These are phyloP conservation scores for Pomacea canaliculata DNA, from an alignment of 2,888 invertebrate genomes.

Conservation along the genomic window DNA sequence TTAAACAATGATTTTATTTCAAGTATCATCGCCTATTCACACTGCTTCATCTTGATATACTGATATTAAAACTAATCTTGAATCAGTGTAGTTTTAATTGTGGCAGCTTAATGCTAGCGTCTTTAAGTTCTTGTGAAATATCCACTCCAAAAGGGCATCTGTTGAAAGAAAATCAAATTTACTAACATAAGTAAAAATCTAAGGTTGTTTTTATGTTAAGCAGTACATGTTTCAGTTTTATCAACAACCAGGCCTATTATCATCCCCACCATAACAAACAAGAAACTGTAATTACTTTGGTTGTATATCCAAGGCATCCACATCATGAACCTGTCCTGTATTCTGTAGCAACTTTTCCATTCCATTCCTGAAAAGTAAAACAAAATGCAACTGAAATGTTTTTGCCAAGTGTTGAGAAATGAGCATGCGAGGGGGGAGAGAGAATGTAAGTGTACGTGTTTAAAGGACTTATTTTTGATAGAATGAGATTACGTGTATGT, in stretches of 20 bases:
- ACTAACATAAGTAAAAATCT: neutral
- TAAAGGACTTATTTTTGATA: no score
- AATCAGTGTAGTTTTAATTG: slow-evolving; percentile 8
- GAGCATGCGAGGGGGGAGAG: no score
- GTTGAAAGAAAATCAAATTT: neutral
- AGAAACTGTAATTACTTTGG: slow-evolving; percentile 69
- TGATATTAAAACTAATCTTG: no score
- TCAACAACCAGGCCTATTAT: no score
- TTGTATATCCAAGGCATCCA: slow-evolving; percentile 76
- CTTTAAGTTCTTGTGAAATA: slow-evolving; percentile 9
- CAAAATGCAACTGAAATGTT: neutral
- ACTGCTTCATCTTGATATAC: no score
- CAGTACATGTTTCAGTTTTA: no score
- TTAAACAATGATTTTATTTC: no score
- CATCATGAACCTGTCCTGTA: slow-evolving; percentile 71
- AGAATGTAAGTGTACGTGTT: no score
- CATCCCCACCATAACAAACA: no score
- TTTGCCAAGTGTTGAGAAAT: no score
- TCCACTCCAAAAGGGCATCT: slow-evolving; percentile 21
- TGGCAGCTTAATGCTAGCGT: slow-evolving; percentile 20
- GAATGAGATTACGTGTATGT: no score
- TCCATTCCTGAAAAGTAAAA: slow-evolving; percentile 79
- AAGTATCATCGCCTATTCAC: no score
- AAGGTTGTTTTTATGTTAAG: neutral
- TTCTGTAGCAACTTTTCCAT: slow-evolving; percentile 80